Conservation (phyloP, 2,888 invertebrate species). For the Microctonus hyperodae region DNA sequence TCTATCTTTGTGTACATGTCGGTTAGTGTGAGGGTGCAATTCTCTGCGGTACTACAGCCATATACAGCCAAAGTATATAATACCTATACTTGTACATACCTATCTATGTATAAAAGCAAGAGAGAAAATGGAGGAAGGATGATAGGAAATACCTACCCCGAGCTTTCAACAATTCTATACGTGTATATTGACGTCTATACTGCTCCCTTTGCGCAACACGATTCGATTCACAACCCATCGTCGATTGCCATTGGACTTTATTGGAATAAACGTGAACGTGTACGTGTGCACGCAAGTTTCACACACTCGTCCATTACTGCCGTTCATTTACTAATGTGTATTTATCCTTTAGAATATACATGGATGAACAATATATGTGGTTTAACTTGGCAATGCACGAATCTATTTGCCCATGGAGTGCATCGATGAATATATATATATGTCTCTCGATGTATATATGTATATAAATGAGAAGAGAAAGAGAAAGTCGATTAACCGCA, state of each 20-base stretch:
- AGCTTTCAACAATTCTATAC: not conserved
- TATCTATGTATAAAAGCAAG: not conserved
- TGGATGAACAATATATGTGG: constrained; percentile 28
- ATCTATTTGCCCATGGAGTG: constrained; percentile 17
- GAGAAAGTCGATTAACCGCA: constrained; percentile 24
- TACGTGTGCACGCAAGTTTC: not conserved
- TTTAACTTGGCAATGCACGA: constrained; percentile 14
- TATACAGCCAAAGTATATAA: not conserved
- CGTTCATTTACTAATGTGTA: constrained; percentile 16
- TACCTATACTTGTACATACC: not conserved
- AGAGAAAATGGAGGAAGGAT: not conserved
- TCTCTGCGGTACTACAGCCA: not conserved
- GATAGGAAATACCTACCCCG: not conserved
- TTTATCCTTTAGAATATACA: constrained; percentile 18
- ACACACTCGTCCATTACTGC: not conserved
- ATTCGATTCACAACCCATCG: constrained; percentile 29
- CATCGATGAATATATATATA: not conserved
- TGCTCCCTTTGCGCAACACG: constrained; percentile 6
- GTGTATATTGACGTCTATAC: not conserved
- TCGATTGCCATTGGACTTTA: constrained; percentile 28
- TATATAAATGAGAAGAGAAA: constrained; percentile 34
- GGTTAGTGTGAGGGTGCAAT: not conserved
- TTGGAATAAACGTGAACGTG: constrained; percentile 9
- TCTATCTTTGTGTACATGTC: not conserved
- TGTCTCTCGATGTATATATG: not conserved